Conservation (phyloP, 2,113 vertebrate genomes). For the Gymnorhina tibicen region DNA sequence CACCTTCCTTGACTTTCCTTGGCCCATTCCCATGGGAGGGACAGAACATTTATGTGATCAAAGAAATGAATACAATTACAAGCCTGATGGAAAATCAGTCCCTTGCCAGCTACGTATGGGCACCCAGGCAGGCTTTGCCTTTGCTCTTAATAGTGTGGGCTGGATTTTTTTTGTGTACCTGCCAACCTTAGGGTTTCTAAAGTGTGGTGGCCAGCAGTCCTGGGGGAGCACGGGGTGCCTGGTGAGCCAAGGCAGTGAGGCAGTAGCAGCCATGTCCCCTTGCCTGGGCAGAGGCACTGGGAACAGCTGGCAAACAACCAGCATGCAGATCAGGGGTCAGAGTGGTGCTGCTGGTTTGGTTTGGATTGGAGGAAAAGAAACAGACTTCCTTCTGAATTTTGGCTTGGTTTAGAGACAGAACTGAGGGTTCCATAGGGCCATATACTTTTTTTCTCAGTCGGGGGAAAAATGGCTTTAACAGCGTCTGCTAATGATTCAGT, state of each 20-base stretch:
- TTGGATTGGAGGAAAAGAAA: neutral
- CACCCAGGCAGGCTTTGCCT: neutral
- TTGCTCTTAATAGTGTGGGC: neutral
- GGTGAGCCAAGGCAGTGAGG: neutral
- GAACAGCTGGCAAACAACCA: neutral
- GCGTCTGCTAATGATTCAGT: neutral
- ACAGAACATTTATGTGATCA: neutral
- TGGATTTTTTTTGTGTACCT: neutral
- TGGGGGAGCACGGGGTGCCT: neutral
- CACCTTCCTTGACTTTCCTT: neutral
- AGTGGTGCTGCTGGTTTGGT: neutral
- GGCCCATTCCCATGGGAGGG: neutral
- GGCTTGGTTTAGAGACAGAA: neutral
- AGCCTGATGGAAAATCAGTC: neutral
- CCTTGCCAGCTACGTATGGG: neutral
- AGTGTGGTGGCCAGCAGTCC: neutral
- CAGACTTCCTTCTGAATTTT: neutral
- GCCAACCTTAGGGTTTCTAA: neutral
- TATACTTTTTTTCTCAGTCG: neutral
- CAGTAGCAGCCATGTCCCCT: neutral
- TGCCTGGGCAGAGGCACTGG: neutral
- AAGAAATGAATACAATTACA: neutral
- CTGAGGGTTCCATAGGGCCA: neutral
- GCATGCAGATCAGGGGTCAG: neutral
- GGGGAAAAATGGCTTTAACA: neutral